Conservation (phyloP, 2,113 vertebrate genomes). For the Paradoxurus hermaphroditus region DNA sequence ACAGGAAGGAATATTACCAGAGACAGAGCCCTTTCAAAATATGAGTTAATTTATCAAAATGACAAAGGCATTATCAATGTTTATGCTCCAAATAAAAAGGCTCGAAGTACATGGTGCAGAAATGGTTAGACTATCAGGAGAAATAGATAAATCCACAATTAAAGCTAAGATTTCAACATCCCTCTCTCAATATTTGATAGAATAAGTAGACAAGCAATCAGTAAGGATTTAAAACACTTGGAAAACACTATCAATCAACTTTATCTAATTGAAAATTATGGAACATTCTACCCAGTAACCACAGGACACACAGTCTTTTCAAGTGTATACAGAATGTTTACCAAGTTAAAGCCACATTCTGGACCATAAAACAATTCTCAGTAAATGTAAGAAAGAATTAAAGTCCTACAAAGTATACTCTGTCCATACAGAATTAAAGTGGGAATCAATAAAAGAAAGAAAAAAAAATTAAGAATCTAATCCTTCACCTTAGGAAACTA, state of each 20-base stretch:
- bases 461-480: not conserved
- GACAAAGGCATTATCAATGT: conserved; percentile 2
- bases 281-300: not conserved
- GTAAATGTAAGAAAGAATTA: not conserved
- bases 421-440: not conserved
- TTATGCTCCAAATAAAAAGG: not conserved
- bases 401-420: not conserved
- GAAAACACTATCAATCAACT: not conserved
- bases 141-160: not conserved
- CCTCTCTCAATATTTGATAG: not conserved
- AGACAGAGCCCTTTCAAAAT: not conserved
- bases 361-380: not conserved
- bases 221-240: not conserved
- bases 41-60: not conserved
- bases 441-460: not conserved
- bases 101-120: conserved; percentile 13
- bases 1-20: not conserved
- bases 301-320: not conserved
- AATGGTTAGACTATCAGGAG: not conserved
- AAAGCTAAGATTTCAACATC: not conserved
- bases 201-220: not conserved
- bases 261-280: not conserved
- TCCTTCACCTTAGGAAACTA: not conserved
- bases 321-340: not conserved
- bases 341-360: not conserved